Conservation (phyloP, 1,140 invertebrate genomes). For the Agrypnia vestita region DNA sequence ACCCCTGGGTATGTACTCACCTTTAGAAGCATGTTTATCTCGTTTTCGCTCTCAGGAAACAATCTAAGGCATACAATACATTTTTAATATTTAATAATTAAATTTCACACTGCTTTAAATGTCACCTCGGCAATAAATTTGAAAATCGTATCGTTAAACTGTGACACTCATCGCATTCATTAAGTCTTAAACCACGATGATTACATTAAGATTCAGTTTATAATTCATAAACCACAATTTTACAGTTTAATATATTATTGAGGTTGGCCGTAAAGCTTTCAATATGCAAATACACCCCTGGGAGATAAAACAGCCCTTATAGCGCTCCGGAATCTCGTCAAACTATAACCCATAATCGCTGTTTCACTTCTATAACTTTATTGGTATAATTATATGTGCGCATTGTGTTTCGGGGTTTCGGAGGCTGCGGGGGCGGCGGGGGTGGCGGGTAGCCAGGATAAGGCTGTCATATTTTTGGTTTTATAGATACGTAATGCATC, state of each 20-base stretch:
- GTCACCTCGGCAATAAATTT: conserved; percentile 23
- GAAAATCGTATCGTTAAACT: conserved; percentile 12
- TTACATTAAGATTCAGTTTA: conserved; percentile 15
- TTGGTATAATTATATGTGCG: conserved; percentile 56
- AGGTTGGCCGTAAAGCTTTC: conserved; percentile 52
- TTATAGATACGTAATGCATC: conserved; percentile 59
- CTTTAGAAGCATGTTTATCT: too few relatives aligned
- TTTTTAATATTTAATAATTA: too few relatives aligned
- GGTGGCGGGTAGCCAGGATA: conserved; percentile 8
- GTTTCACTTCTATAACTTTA: conserved; percentile 58
- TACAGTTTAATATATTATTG: conserved; percentile 39
- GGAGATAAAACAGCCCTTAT: conserved; percentile 39
- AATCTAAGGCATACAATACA: too few relatives aligned
- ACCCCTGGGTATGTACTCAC: too few relatives aligned
- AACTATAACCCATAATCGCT: conserved; percentile 58
- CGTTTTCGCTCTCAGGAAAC: too few relatives aligned
- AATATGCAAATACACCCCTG: conserved; percentile 57
- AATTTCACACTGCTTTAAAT: conserved; percentile 3
- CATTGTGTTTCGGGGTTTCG: not conserved
- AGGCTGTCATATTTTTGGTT: conserved; percentile 59
- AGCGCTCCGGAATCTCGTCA: conserved; percentile 47
- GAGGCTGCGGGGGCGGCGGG: too few relatives aligned
- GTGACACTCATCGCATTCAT: conserved; percentile 16
- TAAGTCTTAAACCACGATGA: conserved; percentile 29
- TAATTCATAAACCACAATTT: conserved; percentile 38